Evolutionary conservation across 2,888 invertebrate species (phyloP), one percentile per base, ranked within the genome.

Genomic region (Sycophila texana): DNA sequence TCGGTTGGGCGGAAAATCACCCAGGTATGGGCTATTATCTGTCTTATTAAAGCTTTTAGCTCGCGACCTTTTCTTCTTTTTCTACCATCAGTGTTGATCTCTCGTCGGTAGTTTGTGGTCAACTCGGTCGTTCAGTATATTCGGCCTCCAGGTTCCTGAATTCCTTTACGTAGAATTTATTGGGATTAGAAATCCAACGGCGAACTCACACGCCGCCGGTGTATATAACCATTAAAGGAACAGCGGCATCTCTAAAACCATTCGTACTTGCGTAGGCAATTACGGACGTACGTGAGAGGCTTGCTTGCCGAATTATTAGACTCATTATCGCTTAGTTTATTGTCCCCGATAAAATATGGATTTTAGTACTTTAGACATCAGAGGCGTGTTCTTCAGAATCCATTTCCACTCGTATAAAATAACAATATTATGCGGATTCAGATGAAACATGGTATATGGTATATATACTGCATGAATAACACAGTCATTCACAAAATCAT

Each of bases 151-250:
- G 39, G 20, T 74, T 67, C 7, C 51, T 14, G 51, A 2, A 67
- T 67, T 70, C 72, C 65, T 85, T 70, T 77, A 80, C 82, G 82
- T 78, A 81, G 80, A 84, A 88, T 88, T 87, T 88, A 88, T 87
- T 87, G 87, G 87, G 87, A 88, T 88, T 87, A 88, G 88, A 86
- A 87, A 88, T 88, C 87, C 87, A 85, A 85, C 66, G 57, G 67
- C 53, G 67, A 65, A 49, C 83, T 83, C 81, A 79, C 78, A 81
- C 82, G 82, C 82, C 78, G 75, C 83, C 63, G 84, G 83, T 85
- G 86, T 88, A 88, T 87, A 87, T 88, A 85, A 88, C 85, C 87
- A 87, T 88, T 88, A 87, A 85, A 85, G 87, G 81, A 83, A 39
- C 39, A 7, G 74, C 81, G 78, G 83, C 83, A 83, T 83, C 83